Evolutionary conservation across 2,113 vertebrate genomes (phyloP).

Genomic region (Elephas maximus): DNA sequence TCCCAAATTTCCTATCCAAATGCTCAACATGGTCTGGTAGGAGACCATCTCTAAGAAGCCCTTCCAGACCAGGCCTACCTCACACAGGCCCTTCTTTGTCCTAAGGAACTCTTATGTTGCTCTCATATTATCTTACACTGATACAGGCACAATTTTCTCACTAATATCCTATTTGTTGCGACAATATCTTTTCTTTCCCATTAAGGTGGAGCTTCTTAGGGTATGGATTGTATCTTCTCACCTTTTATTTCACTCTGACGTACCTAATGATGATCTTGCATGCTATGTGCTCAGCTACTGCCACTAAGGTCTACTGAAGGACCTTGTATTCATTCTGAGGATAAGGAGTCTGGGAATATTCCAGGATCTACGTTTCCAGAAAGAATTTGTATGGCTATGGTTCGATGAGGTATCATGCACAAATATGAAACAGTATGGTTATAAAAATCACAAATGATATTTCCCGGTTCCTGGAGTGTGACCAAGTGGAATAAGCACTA

Average conservation of each 20-base stretch:
- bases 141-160: background rate
- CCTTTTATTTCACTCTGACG: background rate
- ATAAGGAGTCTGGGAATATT: background rate
- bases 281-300: background rate
- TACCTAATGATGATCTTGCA: background rate
- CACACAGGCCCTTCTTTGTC: background rate
- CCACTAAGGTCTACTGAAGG: background rate
- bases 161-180: fast-evolving
- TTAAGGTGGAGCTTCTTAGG: too few relatives aligned
- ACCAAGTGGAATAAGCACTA: background rate
- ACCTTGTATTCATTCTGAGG: background rate
- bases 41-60: background rate
- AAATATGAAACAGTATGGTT: background rate
- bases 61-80: too few relatives aligned
- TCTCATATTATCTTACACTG: background rate
- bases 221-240: fast-evolving
- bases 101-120: background rate
- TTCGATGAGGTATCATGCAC: background rate
- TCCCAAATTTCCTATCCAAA: background rate
- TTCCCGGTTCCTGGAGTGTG: background rate
- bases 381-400: background rate
- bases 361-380: background rate
- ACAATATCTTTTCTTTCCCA: background rate
- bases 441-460: background rate
- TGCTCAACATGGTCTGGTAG: background rate